Percentiles rank a stretch among this genome's conserved stretches.
phyloP scores from a whole-genome alignment of 2,113 vertebrate genomes.

The Cochlearius cochlearius region DNA sequence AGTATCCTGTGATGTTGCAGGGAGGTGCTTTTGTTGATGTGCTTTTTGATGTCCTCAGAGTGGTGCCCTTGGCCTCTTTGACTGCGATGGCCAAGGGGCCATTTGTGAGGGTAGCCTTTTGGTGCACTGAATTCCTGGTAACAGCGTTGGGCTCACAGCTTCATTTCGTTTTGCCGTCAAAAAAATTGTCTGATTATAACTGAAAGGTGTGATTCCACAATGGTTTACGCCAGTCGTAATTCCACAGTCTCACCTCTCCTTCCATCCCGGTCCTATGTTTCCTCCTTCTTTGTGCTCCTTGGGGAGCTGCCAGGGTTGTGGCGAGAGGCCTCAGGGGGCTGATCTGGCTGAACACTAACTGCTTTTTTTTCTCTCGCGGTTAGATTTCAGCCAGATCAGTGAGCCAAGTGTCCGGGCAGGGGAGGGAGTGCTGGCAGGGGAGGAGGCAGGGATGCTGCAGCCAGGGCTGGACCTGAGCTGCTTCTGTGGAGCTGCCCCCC shows the following conservation, averaged over 20 bases:
- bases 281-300: neutral
- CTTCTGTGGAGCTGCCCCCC: neutral
- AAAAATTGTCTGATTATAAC: neutral
- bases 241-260: neutral
- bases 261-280: neutral
- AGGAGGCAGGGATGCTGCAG: neutral
- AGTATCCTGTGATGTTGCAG: neutral
- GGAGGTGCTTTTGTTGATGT: neutral
- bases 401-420: neutral
- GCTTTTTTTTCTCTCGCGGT: neutral
- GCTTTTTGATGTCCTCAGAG: neutral
- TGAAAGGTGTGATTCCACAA: neutral
- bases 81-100: rapidly evolving
- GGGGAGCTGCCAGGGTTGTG: neutral
- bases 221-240: neutral
- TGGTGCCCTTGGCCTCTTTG: neutral
- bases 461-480: neutral
- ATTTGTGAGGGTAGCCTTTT: neutral
- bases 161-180: neutral
- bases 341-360: neutral
- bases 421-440: neutral
- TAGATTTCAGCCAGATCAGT: neutral
- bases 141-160: neutral
- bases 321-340: neutral
- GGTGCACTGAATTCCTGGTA: neutral